Conservation (phyloP, 2,113 vertebrate species). For the Ciconia boyciana region DNA sequence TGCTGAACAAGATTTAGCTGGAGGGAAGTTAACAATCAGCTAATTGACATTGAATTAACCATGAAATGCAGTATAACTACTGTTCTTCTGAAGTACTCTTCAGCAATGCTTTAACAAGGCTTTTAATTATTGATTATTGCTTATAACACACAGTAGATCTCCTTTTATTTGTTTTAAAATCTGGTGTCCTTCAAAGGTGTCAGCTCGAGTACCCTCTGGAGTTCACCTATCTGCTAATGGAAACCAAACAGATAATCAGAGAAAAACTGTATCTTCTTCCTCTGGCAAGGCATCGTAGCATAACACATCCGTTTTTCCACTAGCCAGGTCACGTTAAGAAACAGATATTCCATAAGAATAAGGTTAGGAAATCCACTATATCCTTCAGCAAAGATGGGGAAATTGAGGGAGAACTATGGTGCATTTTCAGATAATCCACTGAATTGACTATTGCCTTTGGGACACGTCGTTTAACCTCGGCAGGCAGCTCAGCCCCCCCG, state of each 20-base stretch:
- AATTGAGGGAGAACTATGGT: not conserved
- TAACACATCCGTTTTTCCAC: not conserved
- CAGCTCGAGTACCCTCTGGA: not conserved
- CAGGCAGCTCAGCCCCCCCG: not conserved
- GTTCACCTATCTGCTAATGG: not conserved
- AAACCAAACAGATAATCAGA: not conserved
- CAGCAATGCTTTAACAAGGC: slow-evolving; percentile 77
- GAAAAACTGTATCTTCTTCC: not conserved
- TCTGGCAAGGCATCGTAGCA: not conserved
- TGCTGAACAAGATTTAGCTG: slow-evolving; percentile 87
- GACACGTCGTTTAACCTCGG: not conserved
- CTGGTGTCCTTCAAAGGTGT: slow-evolving; percentile 67
- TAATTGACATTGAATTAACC: slow-evolving; percentile 99
- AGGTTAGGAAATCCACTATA: not conserved
- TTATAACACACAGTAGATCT: slow-evolving; percentile 72
- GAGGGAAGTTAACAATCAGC: slow-evolving; percentile 96
- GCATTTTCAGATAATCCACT: not conserved
- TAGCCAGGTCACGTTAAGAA: not conserved
- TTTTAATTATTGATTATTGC: slow-evolving; percentile 85
- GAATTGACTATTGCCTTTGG: not conserved
- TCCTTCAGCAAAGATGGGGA: not conserved
- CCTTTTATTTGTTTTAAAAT: slow-evolving; percentile 73
- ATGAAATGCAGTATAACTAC: slow-evolving; percentile 93
- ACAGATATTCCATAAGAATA: not conserved
- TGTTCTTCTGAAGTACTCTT: slow-evolving; percentile 82